Conservation (phyloP, 37 sponge, comb jelly and placozoan species). For the Halisarca cf. caerulea region DNA sequence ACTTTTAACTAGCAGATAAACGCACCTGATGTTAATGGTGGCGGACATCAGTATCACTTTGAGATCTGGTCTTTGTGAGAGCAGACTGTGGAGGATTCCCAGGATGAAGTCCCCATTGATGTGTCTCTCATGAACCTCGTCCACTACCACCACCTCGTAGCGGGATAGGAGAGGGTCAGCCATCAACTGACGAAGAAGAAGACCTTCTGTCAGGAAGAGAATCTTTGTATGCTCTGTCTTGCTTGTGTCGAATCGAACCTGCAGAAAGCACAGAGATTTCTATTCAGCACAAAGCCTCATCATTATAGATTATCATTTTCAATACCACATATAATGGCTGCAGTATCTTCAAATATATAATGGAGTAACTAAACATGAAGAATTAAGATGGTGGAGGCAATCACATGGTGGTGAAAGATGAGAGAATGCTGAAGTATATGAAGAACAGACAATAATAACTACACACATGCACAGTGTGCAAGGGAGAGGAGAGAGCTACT, state of each 20-base stretch:
- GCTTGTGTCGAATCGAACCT: constrained; percentile 83
- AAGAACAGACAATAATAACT: no score
- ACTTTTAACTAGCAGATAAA: not conserved
- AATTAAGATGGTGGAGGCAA: no score
- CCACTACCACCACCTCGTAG: constrained; percentile 88
- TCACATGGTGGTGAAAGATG: no score
- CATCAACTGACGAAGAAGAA: constrained; percentile 84
- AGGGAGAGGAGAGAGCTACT: no score
- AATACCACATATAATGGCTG: no score
- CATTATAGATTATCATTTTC: not conserved
- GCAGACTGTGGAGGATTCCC: constrained; percentile 69
- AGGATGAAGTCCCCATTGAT: constrained; percentile 90
- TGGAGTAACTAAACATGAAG: no score
- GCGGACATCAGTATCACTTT: constrained; percentile 95
- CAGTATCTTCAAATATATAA: no score
- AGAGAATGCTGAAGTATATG: no score
- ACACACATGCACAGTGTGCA: no score
- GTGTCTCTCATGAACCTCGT: constrained; percentile 96
- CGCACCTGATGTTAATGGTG: constrained; percentile 84
- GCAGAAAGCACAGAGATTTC: not conserved
- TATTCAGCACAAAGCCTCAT: not conserved
- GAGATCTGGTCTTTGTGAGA: constrained; percentile 68
- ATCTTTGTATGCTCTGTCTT: constrained; percentile 74
- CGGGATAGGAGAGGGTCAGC: constrained; percentile 72
- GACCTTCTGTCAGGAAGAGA: constrained; percentile 92